Evolutionary conservation across 2,113 vertebrate genomes (phyloP).

Genomic region (Neoarius graeffei): DNA sequence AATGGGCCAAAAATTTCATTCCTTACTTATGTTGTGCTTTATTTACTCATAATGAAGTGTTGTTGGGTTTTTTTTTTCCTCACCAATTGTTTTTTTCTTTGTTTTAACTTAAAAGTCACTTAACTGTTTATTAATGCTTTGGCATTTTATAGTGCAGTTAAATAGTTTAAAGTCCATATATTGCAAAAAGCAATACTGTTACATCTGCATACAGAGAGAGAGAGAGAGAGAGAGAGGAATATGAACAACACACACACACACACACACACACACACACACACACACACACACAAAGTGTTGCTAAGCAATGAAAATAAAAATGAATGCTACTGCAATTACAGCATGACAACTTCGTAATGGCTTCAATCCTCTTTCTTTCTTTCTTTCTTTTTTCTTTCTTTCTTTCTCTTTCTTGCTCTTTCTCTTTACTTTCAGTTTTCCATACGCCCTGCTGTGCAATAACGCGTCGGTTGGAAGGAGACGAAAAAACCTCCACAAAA

Average conservation of each 20-base stretch:
- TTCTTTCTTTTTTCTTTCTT: not conserved
- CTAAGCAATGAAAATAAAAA: conserved; percentile 57
- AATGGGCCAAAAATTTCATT: not conserved
- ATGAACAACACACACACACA: conserved; percentile 21
- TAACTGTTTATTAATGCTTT: not conserved
- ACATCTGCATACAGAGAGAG: not conserved
- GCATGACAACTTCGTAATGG: conserved; percentile 54
- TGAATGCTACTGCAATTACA: conserved; percentile 56
- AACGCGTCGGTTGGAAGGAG: conserved; percentile 22
- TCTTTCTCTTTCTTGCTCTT: conserved; percentile 1
- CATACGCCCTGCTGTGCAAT: conserved; percentile 37
- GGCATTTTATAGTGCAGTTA: not conserved
- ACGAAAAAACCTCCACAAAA: not conserved
- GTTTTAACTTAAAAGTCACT: not conserved
- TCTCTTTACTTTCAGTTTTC: conserved; percentile 34
- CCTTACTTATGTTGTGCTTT: not conserved
- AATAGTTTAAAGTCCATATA: conserved; percentile 4
- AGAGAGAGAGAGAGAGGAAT: conserved; percentile 4
- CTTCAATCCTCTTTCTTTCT: conserved; percentile 41
- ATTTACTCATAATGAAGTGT: not conserved
- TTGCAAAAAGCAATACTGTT: not conserved
- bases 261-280: conserved; percentile 29
- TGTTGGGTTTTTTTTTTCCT: not conserved
- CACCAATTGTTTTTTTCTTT: not conserved
- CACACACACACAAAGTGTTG: conserved; percentile 48